These are phyloP conservation scores for Eurystomus gularis DNA, from an alignment of 2,113 vertebrate genomes.

Conservation along the genomic window DNA sequence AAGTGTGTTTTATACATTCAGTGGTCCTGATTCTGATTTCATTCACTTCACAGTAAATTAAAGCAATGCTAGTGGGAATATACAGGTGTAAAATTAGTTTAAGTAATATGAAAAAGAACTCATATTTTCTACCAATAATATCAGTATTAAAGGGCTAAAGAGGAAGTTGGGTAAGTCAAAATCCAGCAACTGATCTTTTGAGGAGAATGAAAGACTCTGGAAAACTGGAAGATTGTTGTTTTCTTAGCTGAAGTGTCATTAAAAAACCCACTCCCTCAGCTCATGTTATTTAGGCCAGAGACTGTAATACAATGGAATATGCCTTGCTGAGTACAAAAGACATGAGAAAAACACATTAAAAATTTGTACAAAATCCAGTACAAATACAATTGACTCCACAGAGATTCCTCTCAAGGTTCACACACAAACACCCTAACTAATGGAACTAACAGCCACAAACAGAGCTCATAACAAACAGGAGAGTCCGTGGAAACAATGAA, in stretches of 20 bases:
- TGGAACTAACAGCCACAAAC: neutral
- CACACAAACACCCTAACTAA: neutral
- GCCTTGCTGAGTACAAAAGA: neutral
- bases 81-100: conserved; percentile 43
- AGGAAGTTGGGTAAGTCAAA: conserved; percentile 18
- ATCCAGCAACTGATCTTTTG: neutral
- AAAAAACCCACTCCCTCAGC: neutral
- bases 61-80: conserved; percentile 11
- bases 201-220: neutral
- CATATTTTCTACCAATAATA: neutral
- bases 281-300: neutral
- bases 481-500: neutral
- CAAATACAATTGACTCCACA: neutral
- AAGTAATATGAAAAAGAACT: conserved; percentile 26
- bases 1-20: conserved; percentile 34
- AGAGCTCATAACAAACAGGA: neutral
- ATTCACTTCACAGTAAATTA: conserved; percentile 49
- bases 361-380: neutral
- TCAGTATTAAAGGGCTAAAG: neutral
- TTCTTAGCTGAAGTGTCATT: conserved; percentile 1
- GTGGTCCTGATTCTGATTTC: conserved; percentile 18
- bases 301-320: neutral
- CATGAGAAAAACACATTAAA: neutral
- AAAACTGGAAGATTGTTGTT: neutral
- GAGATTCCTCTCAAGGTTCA: neutral